Conservation (phyloP, 1,140 invertebrate genomes). For the Sitobion miscanthi region DNA sequence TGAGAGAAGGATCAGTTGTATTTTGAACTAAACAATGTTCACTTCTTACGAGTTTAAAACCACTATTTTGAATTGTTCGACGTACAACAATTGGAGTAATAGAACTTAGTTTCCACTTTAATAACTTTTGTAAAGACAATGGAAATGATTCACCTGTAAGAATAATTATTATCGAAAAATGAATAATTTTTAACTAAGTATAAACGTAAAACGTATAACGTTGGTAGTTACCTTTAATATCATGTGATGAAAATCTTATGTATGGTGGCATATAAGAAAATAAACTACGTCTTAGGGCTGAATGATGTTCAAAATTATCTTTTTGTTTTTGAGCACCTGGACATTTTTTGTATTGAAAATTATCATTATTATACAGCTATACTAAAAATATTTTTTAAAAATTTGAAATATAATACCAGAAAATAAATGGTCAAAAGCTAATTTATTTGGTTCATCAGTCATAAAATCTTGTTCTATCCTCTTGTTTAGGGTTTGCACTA, state of each 20-base stretch:
- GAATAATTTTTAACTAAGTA: background rate
- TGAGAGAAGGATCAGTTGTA: background rate
- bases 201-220: conserved; percentile 57
- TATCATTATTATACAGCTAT: background rate
- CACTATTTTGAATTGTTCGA: conserved; percentile 79
- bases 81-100: conserved; percentile 90
- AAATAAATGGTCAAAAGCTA: background rate
- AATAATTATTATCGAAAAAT: background rate
- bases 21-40: conserved; percentile 62
- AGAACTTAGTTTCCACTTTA: conserved; percentile 90
- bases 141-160: conserved; percentile 68
- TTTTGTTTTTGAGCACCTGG: background rate
- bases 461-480: background rate
- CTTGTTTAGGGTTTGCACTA: background rate
- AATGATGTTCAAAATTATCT: conserved; percentile 53
- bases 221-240: conserved; percentile 67
- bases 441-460: background rate
- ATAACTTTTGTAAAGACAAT: conserved; percentile 72
- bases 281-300: conserved; percentile 71
- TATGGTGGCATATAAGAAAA: conserved; percentile 90
- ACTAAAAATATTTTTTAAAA: background rate
- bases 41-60: conserved; percentile 83
- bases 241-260: conserved; percentile 81
- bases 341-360: background rate
- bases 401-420: background rate